These are phyloP conservation scores for Leptodirus hochenwartii DNA, from an alignment of 2,888 invertebrate species.

Conservation along the genomic window DNA sequence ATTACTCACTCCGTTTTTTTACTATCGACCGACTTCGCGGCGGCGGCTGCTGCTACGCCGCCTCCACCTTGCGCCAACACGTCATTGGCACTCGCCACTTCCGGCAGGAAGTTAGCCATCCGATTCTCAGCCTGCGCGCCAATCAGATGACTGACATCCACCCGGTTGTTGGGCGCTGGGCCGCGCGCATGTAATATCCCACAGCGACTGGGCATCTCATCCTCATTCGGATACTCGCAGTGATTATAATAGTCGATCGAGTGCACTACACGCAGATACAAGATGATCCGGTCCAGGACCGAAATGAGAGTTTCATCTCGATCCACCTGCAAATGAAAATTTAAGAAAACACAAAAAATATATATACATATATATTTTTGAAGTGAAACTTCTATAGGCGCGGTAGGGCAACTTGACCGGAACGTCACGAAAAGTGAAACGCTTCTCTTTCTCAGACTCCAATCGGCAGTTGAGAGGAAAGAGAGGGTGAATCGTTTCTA, in stretches of 20 bases:
- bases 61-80: conserved; percentile 17
- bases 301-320: conserved; percentile 51
- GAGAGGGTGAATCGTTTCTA: too few relatives aligned
- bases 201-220: conserved; percentile 98
- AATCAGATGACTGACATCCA: conserved; percentile 49
- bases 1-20: too few relatives aligned
- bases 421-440: too few relatives aligned
- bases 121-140: conserved; percentile 77
- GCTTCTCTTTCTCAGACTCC: too few relatives aligned
- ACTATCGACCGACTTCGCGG: too few relatives aligned
- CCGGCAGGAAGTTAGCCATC: conserved; percentile 75
- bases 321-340: too few relatives aligned
- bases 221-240: conserved; percentile 97
- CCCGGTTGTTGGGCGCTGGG: conserved; percentile 62
- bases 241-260: conserved; percentile 99
- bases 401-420: too few relatives aligned
- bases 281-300: conserved; percentile 62
- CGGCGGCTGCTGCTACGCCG: conserved; percentile 19
- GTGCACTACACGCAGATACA: conserved; percentile 92
- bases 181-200: conserved; percentile 97
- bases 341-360: too few relatives aligned
- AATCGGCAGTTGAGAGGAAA: too few relatives aligned
- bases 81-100: conserved; percentile 55
- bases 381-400: too few relatives aligned
- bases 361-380: too few relatives aligned